Base-by-base conservation (phyloP, 2,113 vertebrate species). In the Vulpes lagopus region DNA sequence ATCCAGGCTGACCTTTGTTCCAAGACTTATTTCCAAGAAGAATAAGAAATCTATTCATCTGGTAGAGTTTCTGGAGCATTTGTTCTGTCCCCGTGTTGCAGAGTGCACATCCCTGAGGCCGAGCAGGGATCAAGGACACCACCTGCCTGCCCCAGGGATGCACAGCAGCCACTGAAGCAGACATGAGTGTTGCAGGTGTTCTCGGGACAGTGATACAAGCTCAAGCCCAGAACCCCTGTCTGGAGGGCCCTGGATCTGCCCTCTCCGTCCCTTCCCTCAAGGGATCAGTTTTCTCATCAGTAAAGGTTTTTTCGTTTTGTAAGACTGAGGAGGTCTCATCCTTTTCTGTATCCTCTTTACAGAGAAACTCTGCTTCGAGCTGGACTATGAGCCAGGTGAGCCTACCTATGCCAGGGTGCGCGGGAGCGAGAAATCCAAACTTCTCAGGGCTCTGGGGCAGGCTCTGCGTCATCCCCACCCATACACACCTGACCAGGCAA, bases 301-400 rank as follows among this genome's bases (percentile, higher is more conserved):
- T 15, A 38, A 85, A 4, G 57, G 8, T 27, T 27, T 25, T 79
- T 0, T 30, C 1, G 64, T 79, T 94, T 78, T 19, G 2, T 67
- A 17, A 89, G 19, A 92, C 57, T 20, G 62, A 95, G 43, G 17
- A 79, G 82, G 51, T 60, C 30, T 43, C 73, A 92, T 83, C 14
- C 27, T 95, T 23, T 23, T 62, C 91, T 81, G 27, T 91, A 78
- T 84, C 55, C 23, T 94, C 27, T 92, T 95, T 55, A 88, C 96
- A 98, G 98, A 97, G 96, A 98, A 97, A 51, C 94, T 98, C 65
- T 81, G 95, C 81, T 98, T 96, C 80, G 98, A 98, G 73, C 89
- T 98, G 96, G 97, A 98, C 82, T 98, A 97, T 94, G 97, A 98
- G 69, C 96, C 98, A 97, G 98, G 98, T 98, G 65, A 97, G 96